phyloP scores from a whole-genome alignment of 2,888 invertebrate genomes.

The Drosophila fungiperda region DNA sequence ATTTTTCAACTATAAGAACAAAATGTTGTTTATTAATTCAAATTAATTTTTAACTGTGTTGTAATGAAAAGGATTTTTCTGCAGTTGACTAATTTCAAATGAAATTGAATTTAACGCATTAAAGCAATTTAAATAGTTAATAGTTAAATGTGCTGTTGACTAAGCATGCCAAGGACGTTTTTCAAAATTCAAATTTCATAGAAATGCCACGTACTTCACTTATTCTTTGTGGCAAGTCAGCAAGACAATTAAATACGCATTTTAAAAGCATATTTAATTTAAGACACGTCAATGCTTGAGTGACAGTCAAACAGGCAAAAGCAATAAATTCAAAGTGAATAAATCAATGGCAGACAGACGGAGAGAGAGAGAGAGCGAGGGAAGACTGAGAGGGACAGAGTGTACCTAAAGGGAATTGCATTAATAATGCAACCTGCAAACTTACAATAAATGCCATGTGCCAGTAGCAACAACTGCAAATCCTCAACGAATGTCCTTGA shows the following conservation, averaged over 20 bases:
- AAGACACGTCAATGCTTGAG: slow-evolving; percentile 46
- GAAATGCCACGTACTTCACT: neutral
- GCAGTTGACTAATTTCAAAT: neutral
- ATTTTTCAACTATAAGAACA: neutral
- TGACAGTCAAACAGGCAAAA: neutral
- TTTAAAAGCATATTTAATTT: slow-evolving; percentile 36
- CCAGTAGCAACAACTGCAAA: slow-evolving; percentile 8
- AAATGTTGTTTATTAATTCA: neutral
- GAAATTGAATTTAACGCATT: neutral
- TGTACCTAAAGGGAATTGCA: slow-evolving; percentile 11
- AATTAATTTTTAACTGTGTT: neutral
- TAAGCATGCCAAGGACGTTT: neutral
- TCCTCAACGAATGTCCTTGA: slow-evolving; percentile 24
- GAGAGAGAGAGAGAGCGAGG: neutral
- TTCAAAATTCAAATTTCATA: neutral
- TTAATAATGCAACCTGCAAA: slow-evolving; percentile 42
- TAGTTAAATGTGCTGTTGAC: neutral
- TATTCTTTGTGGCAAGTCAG: slow-evolving; percentile 4
- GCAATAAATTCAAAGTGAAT: neutral
- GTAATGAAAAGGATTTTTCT: neutral
- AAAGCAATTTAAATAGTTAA: neutral
- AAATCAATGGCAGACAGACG: neutral
- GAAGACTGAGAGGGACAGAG: neutral
- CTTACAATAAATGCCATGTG: slow-evolving; percentile 22
- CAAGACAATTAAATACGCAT: slow-evolving; percentile 29